Base-by-base conservation (phyloP, 2,113 vertebrate species). In the Neomonachus schauinslandi region DNA sequence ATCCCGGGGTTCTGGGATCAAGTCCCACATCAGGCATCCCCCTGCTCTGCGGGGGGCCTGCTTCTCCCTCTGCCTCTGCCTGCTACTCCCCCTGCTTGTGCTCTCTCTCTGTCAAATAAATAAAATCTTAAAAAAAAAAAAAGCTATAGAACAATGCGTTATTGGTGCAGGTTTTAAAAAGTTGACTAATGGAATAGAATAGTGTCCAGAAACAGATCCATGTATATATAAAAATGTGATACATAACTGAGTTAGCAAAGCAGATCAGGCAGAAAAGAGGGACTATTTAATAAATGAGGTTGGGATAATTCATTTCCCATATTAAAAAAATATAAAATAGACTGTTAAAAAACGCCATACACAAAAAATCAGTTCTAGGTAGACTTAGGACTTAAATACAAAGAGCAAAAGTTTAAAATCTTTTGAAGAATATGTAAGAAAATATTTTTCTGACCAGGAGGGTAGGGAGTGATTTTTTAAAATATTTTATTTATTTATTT, bases 381-480 rank as follows among this genome's bases (percentile, higher is more conserved):
- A 76, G 36, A 42, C 7, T 74, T 76, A 80, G 26, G 74, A 71
- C 39, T 92, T 83, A 84, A 94, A 61, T 31, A 83, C 71, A 77
- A 84, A 90, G 22, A 61, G 42, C 36, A 53, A 65, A 74, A 74
- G 14, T 83, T 91, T 90, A 55, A 96, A 83, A 79, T 69, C 15
- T 94, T 82, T 82, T 87, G 65, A 88, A 74, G 28, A 72, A 53
- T n/a, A 49, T 57, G 2, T 88, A 92, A 82, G 61, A 95, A 91
- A 76, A 74, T 55, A 46, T 63, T 61, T 91, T 94, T 71, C 89
- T 79, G 81, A 95, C 22, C 33, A 67, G 72, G 3, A 79, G 16
- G 16, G 22, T 53, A 57, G 79, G 76, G 39, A 61, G 31, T 71
- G 39, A 57, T 79, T 87, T 86, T 79, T 57, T 7, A 57, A 55